Percentiles rank a stretch among this genome's conserved stretches.
phyloP scores from a whole-genome alignment of 2,113 vertebrate genomes.

The Tupaia tana region DNA sequence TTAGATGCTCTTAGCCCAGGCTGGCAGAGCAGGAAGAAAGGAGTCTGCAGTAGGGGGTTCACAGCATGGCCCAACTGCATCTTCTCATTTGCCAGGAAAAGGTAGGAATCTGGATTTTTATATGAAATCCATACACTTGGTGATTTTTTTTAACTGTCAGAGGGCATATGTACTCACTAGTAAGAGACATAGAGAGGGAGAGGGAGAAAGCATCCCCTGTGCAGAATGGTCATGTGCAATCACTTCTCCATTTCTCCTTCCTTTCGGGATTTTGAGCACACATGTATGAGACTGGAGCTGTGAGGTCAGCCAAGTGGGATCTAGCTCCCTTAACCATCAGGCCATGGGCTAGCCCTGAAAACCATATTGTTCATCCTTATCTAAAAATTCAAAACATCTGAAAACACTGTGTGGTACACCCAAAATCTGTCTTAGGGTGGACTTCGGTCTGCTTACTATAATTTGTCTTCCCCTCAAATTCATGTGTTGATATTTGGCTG shows the following conservation, averaged over 20 bases:
- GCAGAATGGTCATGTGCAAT: too few relatives aligned
- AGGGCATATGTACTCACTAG: too few relatives aligned
- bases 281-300: too few relatives aligned
- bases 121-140: not conserved
- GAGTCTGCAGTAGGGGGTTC: not conserved
- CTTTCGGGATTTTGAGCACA: too few relatives aligned
- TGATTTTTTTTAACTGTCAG: too few relatives aligned
- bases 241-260: too few relatives aligned
- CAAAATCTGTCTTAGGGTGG: not conserved
- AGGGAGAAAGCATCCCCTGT: too few relatives aligned
- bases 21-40: not conserved
- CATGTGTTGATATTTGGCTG: too few relatives aligned
- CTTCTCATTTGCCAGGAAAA: not conserved
- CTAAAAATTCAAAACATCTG: constrained; percentile 29
- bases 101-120: not conserved
- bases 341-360: too few relatives aligned
- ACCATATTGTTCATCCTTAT: not conserved
- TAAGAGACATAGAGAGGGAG: too few relatives aligned
- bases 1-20: not conserved
- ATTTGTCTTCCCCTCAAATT: not conserved
- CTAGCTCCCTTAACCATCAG: too few relatives aligned
- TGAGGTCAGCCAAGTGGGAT: too few relatives aligned
- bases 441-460: not conserved
- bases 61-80: not conserved
- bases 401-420: not conserved